Base-by-base conservation (phyloP, 1,140 invertebrate genomes). In the Cydia fagiglandana region DNA sequence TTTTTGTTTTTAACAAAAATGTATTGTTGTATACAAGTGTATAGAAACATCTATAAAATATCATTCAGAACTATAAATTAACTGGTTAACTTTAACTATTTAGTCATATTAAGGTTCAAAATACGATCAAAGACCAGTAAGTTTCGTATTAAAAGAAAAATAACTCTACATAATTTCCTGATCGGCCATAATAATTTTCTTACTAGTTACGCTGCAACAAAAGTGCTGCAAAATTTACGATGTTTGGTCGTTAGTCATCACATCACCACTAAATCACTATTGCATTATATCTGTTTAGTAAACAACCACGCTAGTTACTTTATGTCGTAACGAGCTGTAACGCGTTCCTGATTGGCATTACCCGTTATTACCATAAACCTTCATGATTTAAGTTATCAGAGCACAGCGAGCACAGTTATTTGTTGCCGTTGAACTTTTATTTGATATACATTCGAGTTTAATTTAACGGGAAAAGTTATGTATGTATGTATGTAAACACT, bases 241-340 rank as follows among this genome's bases (percentile, higher is more conserved):
- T 53, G 50, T 17, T 15, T 15, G 45, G 13, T 47, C 45, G 53
- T 61, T 20, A 56, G 15, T 50, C 53, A 56, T 56, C 50, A 45
- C 41, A 61, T 20, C 56, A n/a, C 10, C 56, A n/a, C 10, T 61
- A n/a, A 61, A 61, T 61, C 15, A 61, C 20, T 10, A 12, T 24
- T 61, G 56, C 56, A 61, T 61, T 61, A 24, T 61, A 70, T 70
- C 17, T 70, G 66, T 38, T 70, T 70, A 70, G 24, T 30, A 41
- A 70, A 20, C 34, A 70, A 41, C 17, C 66, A 17, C 15, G 66
- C 38, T 53, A 47, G 45, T 66, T 34, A 38, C 66, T 17, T 15
- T 70, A 17, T 70, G 38, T 38, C 38, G 66, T 70, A 70, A 70
- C 34, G 34, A 41, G 34, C 15, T 30, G 66, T 70, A 45, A 70